A percentile compares a stretch with the other conserved stretches of the same genome.
Conservation (phyloP, 2,113 vertebrate genomes). For the Eubucco bourcierii region DNA sequence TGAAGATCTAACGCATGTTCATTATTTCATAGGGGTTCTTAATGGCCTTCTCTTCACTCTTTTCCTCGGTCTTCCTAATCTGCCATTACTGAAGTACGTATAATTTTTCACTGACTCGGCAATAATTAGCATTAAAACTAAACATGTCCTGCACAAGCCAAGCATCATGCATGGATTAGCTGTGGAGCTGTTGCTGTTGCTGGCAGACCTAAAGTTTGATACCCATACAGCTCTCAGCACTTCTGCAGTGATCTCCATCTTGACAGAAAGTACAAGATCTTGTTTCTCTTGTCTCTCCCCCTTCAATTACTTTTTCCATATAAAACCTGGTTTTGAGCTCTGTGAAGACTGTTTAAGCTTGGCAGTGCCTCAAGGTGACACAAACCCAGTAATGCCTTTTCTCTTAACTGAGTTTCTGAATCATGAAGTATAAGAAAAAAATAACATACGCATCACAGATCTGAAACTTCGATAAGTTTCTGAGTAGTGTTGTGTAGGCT, state of each 20-base stretch:
- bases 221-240: background rate
- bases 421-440: slow-evolving; percentile 27
- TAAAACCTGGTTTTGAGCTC: background rate
- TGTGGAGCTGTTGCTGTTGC: background rate
- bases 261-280: background rate
- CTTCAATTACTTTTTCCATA: background rate
- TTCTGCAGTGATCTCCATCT: background rate
- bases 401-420: slow-evolving; percentile 48
- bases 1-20: background rate
- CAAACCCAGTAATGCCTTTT: slow-evolving; percentile 12
- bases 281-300: background rate
- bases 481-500: slow-evolving; percentile 57
- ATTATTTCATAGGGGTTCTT: background rate
- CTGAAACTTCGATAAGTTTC: slow-evolving; percentile 66
- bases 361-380: background rate
- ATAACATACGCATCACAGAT: slow-evolving; percentile 29
- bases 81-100: background rate
- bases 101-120: background rate
- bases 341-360: background rate
- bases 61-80: background rate
- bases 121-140: background rate
- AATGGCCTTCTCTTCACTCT: background rate
- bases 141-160: background rate
- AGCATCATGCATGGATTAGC: rapidly evolving
- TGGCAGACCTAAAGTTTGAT: background rate